phyloP scores from a whole-genome alignment of 2,888 invertebrate species.

The Patella depressa region DNA sequence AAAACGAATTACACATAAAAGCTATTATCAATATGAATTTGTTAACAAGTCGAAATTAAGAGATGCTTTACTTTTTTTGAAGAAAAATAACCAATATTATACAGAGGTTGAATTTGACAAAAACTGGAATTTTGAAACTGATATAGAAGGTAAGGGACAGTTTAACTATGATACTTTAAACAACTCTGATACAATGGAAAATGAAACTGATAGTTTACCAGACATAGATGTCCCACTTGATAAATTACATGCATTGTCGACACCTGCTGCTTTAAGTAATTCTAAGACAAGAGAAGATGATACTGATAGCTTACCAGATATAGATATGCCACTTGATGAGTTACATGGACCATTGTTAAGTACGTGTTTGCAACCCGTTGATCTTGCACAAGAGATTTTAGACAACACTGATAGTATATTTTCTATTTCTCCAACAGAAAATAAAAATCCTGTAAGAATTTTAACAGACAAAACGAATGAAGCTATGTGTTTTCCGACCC shows the following conservation, averaged over 20 bases:
- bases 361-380: too few species aligned
- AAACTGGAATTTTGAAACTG: neutral
- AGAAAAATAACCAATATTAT: neutral
- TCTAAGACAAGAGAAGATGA: too few species aligned
- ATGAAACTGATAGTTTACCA: too few species aligned
- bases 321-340: too few species aligned
- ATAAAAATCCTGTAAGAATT: constrained; percentile 23
- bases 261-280: too few species aligned
- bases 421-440: constrained; percentile 32
- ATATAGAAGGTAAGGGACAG: too few species aligned
- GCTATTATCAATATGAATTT: neutral
- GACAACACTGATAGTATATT: constrained; percentile 25
- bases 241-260: too few species aligned
- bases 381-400: neutral
- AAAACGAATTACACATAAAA: neutral
- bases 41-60: neutral
- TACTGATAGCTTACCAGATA: too few species aligned
- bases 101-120: neutral
- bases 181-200: too few species aligned
- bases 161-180: too few species aligned
- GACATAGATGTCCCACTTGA: too few species aligned
- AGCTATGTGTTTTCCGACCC: constrained; percentile 29
- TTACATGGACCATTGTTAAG: too few species aligned
- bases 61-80: neutral
- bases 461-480: constrained; percentile 23